Evolutionary conservation across 2,113 vertebrate genomes (phyloP), one percentile per base, ranked within the genome.

Genomic region (Xiphophorus maculatus): DNA sequence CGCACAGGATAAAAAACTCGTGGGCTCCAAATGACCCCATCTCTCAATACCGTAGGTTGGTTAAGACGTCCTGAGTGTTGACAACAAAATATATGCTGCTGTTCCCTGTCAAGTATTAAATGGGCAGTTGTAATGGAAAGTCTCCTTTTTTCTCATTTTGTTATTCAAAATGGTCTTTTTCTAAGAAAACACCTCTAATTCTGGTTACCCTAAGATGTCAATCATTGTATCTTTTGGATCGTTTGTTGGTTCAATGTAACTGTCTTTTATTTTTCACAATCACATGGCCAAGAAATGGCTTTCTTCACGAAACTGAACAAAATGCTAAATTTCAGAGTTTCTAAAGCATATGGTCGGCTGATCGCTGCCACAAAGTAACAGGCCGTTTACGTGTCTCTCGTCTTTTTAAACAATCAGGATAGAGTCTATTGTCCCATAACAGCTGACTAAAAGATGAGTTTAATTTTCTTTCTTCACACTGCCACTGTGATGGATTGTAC

Each of bases 401-500:
- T 19, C 9, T 11, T 58, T 58, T 58, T 10, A 58, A 58, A 58
- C 1, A 2, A 25, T 58, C 5, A 58, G 17, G 5, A 73, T 42
- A 74, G 0, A 13, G 27, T 44, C 67, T 30, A 44, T 28, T 27
- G 4, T 64, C 37, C 33, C 3, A 19, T 61, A 51, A 29, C 44
- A 64, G 67, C 71, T 42, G 75, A 83, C 67, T 67, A 69, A 79
- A 70, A 15, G 69, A 71, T 66, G 66, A 66, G 66, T 30, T 42
- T 63, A 58, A 27, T 27, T 30, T 63, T 68, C 42, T 54, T 42
- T 29, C 78, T 61, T 13, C 14, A 1, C 6, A 40, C 77, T 73
- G 65, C 58, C 73, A 37, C 73, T 17, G 60, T 87, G 89, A 87
- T 81, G 42, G 71, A 85, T 87, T 22, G 27, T 6, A 29, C 19